A percentile compares a stretch with the other conserved stretches of the same genome.
Conservation (phyloP, 2,888 invertebrate genomes). For the Aricia artaxerxes region DNA sequence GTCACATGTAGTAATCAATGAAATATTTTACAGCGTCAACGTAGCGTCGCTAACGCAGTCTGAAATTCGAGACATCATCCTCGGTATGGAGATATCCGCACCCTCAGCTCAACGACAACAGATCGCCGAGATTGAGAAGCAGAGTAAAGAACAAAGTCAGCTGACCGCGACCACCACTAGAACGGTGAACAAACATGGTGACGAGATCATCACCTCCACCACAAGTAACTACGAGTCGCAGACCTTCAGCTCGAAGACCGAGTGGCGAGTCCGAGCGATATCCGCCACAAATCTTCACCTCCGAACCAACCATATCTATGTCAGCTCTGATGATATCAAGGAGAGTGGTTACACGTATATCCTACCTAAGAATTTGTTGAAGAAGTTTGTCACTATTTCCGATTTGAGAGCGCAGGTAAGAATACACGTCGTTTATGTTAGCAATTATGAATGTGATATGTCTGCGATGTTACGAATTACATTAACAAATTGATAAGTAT, state of each 20-base stretch:
- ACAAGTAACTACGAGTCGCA: conserved; percentile 99
- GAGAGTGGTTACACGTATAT: conserved; percentile 99
- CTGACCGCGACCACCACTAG: conserved; percentile 98
- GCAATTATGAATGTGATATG: too few species aligned
- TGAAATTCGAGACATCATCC: conserved; percentile 98
- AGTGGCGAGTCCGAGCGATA: conserved; percentile 99
- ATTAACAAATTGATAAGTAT: too few species aligned
- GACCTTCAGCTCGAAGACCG: conserved; percentile 97
- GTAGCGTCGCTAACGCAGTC: conserved; percentile 99
- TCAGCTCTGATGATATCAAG: conserved; percentile 99
- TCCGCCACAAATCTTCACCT: conserved; percentile 98
- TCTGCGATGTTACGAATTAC: too few species aligned
- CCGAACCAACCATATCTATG: conserved; percentile 99
- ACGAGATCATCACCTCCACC: conserved; percentile 99
- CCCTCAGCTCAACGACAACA: conserved; percentile 99
- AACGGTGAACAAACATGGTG: conserved; percentile 99
- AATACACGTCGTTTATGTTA: background rate
- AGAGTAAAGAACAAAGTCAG: conserved; percentile 99
- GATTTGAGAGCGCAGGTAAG: conserved; percentile 96
- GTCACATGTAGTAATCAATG: too few species aligned
- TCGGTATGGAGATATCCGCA: conserved; percentile 99
- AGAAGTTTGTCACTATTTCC: conserved; percentile 99
- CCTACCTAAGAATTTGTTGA: conserved; percentile 96
- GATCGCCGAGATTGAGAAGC: conserved; percentile 99
- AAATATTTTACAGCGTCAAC: conserved; percentile 85